A percentile compares a stretch with the other conserved stretches of the same genome.
Conservation (phyloP, 2,113 vertebrate genomes). For the Psilopsiagon aurifrons region DNA sequence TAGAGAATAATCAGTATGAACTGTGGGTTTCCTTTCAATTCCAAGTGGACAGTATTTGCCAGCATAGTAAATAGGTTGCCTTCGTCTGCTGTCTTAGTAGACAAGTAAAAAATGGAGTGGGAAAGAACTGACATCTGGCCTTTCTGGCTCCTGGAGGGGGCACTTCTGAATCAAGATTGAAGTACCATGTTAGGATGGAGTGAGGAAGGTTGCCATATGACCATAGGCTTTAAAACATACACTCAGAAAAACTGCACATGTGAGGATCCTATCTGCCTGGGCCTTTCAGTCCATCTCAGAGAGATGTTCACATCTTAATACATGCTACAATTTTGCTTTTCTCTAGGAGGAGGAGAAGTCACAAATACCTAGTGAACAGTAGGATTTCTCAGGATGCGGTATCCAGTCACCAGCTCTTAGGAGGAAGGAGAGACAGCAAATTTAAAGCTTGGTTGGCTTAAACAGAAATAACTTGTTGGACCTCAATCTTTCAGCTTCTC, state of each 20-base stretch:
- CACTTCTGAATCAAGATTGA: background rate
- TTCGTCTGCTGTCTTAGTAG: background rate
- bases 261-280: background rate
- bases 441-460: background rate
- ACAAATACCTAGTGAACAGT: background rate
- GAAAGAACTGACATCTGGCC: background rate
- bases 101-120: background rate
- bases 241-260: background rate
- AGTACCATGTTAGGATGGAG: background rate
- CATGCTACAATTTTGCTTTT: slow-evolving; percentile 10
- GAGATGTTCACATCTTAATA: background rate
- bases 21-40: background rate
- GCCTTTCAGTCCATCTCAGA: background rate
- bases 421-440: background rate
- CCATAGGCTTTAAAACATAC: background rate
- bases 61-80: background rate
- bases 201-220: background rate
- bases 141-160: background rate
- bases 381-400: background rate
- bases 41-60: background rate
- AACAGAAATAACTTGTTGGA: background rate
- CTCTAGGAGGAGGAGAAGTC: background rate
- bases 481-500: background rate
- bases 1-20: background rate
- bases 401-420: background rate